Conservation (phyloP, 2,113 vertebrate genomes). For the Pelodiscus sinensis region DNA sequence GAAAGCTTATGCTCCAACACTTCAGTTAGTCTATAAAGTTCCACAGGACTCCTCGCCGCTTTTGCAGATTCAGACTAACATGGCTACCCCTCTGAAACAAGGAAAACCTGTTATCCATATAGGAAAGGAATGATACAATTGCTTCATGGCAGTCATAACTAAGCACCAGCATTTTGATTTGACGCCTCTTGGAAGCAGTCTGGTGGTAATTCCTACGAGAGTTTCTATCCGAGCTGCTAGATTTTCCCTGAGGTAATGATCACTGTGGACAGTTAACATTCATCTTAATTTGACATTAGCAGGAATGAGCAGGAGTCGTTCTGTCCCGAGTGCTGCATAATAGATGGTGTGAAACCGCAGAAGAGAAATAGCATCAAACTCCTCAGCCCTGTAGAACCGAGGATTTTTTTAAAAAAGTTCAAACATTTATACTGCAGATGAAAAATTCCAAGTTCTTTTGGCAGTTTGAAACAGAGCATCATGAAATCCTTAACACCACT, state of each 20-base stretch:
- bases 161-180: not conserved
- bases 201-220: not conserved
- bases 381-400: accelerated
- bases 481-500: not conserved
- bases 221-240: not conserved
- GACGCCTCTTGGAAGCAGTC: not conserved
- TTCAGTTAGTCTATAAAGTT: too few species aligned
- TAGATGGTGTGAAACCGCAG: not conserved
- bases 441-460: not conserved
- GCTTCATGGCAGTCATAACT: not conserved
- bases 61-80: too few species aligned
- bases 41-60: too few species aligned
- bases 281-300: conserved; percentile 69
- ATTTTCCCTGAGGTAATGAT: conserved; percentile 60
- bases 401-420: not conserved
- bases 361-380: accelerated
- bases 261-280: conserved; percentile 57
- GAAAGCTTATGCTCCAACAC: too few species aligned
- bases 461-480: accelerated
- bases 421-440: not conserved
- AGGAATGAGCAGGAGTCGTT: not conserved
- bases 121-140: not conserved
- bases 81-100: too few species aligned
- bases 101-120: not conserved
- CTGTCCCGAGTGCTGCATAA: not conserved